Evolutionary conservation across 1,140 invertebrate species (phyloP), one percentile per base, ranked within the genome.

Genomic region (Musca domestica): DNA sequence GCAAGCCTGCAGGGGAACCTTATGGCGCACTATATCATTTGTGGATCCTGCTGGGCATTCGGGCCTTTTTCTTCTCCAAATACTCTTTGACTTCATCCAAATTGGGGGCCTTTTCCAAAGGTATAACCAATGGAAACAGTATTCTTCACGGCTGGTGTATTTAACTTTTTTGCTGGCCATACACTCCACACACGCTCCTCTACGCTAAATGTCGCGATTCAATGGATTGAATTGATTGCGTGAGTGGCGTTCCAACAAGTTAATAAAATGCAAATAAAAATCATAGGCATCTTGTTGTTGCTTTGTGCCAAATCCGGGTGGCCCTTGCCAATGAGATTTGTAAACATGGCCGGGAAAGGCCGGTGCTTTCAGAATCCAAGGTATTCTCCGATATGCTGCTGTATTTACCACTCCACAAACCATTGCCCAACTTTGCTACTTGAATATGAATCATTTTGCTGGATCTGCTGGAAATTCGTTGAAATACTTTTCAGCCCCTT

Each of bases 241-340:
- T 75, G 88, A 92, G 82, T 93, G 86, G 48, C 92, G 87, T 90
- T 95, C 91, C 66, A 97, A 83, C 15, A 93, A 74, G 51, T 91
- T 93, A 19, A 98, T 86, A n/a, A 99, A 81, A 84, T 99, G 93
- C 56, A 98, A 85, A 72, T 98, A 92, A 83, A 95, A 99, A 83
- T 99, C 97, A 80, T 98, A 95, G 22, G 95, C 96, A 85, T 99
- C 98, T 85, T 99, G 98, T 82, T 99, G 98, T 69, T 92, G 86
- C 79, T 95, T 98, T 23, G 95, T 95, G 25, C 91, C 92, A 83
- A 99, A 77, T 97, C 96, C 0, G 89, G 85, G 85, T 99, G 96
- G 27, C 92, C 93, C 76, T 89, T 89, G 19, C 96, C 95, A 46
- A 98, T 89, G 30, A 99, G 83, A 56, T 88, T 89, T 81, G 97